These are phyloP conservation scores for Sogatella furcifera DNA, from an alignment of 1,140 invertebrate species.

Conservation along the genomic window DNA sequence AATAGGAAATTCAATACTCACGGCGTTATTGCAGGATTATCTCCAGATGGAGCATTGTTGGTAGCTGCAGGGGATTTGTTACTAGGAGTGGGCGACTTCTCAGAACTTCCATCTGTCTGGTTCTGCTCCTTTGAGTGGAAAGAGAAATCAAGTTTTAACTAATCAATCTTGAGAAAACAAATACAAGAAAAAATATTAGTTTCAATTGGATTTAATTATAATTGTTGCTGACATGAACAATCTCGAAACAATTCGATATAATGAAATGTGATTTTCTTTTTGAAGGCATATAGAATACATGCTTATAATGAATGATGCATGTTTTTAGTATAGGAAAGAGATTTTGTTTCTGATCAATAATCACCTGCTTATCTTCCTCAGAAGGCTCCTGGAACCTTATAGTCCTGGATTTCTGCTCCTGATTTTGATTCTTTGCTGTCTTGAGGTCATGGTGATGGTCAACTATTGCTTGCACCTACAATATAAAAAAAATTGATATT, in stretches of 20 bases:
- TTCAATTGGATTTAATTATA: no score
- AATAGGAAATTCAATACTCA: conserved; percentile 28
- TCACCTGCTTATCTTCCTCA: conserved; percentile 24
- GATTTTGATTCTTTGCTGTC: conserved; percentile 75
- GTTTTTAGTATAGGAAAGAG: no score
- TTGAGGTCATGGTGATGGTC: conserved; percentile 74
- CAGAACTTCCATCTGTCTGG: conserved; percentile 18
- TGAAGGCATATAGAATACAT: no score
- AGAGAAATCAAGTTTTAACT: no score
- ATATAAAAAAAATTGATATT: not conserved
- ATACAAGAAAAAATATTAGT: no score
- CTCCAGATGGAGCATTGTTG: conserved; percentile 12
- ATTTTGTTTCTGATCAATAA: no score
- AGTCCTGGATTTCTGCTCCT: conserved; percentile 41
- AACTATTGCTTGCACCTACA: conserved; percentile 80
- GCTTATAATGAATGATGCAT: no score
- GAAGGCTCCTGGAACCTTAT: conserved; percentile 73
- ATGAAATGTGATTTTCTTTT: no score
- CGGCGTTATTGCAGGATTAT: conserved; percentile 43
- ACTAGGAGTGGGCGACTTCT: conserved; percentile 6
- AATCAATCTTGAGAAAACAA: no score
- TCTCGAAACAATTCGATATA: no score
- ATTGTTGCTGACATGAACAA: no score
- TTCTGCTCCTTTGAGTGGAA: conserved; percentile 14
- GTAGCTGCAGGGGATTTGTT: conserved; percentile 3